phyloP scores from a whole-genome alignment of 2,888 invertebrate genomes.

The Dasysyrphus tricinctus region DNA sequence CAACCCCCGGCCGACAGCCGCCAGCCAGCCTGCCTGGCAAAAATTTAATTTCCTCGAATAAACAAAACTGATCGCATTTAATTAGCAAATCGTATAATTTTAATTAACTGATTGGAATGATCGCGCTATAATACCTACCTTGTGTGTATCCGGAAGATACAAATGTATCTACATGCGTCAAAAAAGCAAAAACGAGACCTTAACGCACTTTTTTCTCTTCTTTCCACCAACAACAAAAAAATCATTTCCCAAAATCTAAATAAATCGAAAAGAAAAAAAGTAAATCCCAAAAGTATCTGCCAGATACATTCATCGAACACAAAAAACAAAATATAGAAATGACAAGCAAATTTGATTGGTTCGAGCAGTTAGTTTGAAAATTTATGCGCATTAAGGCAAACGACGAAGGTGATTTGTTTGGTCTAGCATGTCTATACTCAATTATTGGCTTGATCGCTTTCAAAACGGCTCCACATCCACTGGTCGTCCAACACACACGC shows the following conservation, averaged over 20 bases:
- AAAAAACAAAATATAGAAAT: conserved; percentile 41
- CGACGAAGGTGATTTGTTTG: conserved; percentile 73
- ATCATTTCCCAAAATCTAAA: conserved; percentile 30
- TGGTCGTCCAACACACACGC: background rate
- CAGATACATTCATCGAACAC: conserved; percentile 6
- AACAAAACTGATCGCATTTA: conserved; percentile 74
- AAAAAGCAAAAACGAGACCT: conserved; percentile 39
- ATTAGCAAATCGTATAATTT: conserved; percentile 71
- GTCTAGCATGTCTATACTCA: conserved; percentile 51
- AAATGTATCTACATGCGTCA: conserved; percentile 66
- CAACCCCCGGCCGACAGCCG: background rate
- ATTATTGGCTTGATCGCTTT: conserved; percentile 61
- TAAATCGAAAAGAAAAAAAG: conserved; percentile 22
- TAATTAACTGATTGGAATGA: conserved; percentile 65
- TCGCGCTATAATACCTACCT: conserved; percentile 2
- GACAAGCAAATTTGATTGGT: conserved; percentile 73
- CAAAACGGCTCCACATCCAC: conserved; percentile 15
- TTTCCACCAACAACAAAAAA: conserved; percentile 14
- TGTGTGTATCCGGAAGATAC: conserved; percentile 70
- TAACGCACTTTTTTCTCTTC: conserved; percentile 37
- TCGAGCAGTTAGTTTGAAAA: conserved; percentile 66
- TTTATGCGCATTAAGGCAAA: conserved; percentile 71
- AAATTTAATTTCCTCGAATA: conserved; percentile 68
- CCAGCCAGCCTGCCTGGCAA: background rate
- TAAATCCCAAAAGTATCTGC: conserved; percentile 57